Percentiles rank a stretch among this genome's conserved stretches.
These are phyloP conservation scores for Coecobrya sp. DNA, from an alignment of 2,888 invertebrate species.

Conservation along the genomic window DNA sequence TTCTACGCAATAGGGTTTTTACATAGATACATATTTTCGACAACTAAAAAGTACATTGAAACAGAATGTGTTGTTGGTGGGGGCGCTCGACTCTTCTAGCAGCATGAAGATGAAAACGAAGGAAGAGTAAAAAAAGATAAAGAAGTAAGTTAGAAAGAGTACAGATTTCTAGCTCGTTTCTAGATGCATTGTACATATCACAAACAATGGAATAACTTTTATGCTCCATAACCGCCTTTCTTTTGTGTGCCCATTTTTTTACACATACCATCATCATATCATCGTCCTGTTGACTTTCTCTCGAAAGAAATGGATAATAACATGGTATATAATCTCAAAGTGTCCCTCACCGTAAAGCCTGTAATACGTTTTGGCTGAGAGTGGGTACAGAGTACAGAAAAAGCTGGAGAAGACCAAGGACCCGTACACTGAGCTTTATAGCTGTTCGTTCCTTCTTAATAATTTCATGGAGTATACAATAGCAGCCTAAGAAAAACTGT, in stretches of 20 bases:
- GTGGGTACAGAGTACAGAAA: no score
- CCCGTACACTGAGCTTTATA: background rate
- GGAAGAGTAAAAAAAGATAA: background rate
- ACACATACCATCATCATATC: background rate
- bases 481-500: background rate
- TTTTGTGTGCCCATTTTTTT: conserved; percentile 18
- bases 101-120: background rate
- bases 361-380: background rate
- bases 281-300: conserved; percentile 37
- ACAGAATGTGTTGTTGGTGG: background rate
- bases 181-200: background rate
- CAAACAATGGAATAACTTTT: conserved; percentile 6
- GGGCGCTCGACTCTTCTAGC: background rate
- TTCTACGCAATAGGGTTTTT: no score
- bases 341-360: conserved; percentile 18
- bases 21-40: no score
- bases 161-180: background rate
- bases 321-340: conserved; percentile 26
- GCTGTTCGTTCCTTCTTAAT: background rate
- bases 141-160: background rate
- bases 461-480: background rate
- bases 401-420: background rate
- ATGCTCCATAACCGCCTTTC: conserved; percentile 9
- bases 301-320: conserved; percentile 34
- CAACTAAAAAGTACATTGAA: background rate